A percentile compares a stretch with the other conserved stretches of the same genome.
Conservation (phyloP, 1,140 invertebrate genomes). For the Dendrolimus punctatus region DNA sequence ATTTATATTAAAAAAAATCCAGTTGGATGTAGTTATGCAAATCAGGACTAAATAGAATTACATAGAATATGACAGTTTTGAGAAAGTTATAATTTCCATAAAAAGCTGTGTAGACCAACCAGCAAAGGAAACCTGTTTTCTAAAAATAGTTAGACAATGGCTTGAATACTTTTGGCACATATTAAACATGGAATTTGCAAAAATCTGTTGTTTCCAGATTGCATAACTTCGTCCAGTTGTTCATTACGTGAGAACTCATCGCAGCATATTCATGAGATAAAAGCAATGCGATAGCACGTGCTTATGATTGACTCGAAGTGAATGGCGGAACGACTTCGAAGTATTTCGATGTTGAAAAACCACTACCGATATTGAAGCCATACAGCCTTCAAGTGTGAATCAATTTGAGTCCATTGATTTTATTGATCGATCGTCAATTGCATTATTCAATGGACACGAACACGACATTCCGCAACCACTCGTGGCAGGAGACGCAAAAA, state of each 20-base stretch:
- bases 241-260: slow-evolving; percentile 37
- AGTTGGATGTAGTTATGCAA: no score
- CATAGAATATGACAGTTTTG: no score
- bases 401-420: slow-evolving; percentile 66
- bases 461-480: slow-evolving; percentile 51
- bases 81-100: no score
- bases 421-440: slow-evolving; percentile 69
- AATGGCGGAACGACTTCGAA: slow-evolving; percentile 51
- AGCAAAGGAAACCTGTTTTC: no score
- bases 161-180: no score
- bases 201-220: slow-evolving; percentile 18
- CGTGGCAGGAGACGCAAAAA: slow-evolving; percentile 47
- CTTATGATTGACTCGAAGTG: slow-evolving; percentile 48
- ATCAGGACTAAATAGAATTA: no score
- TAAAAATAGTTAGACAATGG: no score
- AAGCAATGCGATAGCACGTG: slow-evolving; percentile 32
- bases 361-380: slow-evolving; percentile 49
- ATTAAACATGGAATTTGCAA: slow-evolving; percentile 11
- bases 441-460: slow-evolving; percentile 67
- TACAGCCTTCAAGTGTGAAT: slow-evolving; percentile 63
- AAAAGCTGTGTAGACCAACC: no score
- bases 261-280: slow-evolving; percentile 40
- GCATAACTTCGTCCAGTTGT: slow-evolving; percentile 34
- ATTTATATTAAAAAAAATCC: no score
- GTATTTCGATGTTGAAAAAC: slow-evolving; percentile 59